These are phyloP conservation scores for Uropetala carovei DNA, from an alignment of 2,888 invertebrate species.

Conservation along the genomic window DNA sequence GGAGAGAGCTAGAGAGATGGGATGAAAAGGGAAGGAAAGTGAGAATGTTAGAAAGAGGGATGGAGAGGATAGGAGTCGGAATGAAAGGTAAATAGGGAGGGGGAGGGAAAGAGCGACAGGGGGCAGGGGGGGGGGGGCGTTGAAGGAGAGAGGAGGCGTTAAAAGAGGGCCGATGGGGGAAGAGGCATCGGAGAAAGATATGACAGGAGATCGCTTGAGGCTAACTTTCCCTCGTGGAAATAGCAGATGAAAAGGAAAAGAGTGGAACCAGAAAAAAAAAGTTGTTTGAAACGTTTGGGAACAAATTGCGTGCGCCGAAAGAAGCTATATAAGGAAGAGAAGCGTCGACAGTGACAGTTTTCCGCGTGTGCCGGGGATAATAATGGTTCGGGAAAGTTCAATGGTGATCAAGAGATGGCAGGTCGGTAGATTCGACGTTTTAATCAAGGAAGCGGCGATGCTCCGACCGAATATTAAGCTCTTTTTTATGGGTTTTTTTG, in stretches of 20 bases:
- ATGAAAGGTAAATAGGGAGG: too few species aligned
- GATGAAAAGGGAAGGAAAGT: too few species aligned
- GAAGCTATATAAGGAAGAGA: not conserved
- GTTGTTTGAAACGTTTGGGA: not conserved
- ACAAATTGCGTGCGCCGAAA: not conserved
- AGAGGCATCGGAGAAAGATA: too few species aligned
- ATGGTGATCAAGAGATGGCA: conserved; percentile 3
- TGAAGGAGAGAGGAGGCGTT: too few species aligned
- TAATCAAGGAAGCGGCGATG: conserved; percentile 23
- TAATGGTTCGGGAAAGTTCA: not conserved
- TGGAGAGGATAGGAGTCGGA: not conserved
- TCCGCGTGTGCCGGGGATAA: not conserved
- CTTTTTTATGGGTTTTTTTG: not conserved
- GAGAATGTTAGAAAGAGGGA: not conserved
- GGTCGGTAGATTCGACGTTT: not conserved
- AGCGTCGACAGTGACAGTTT: not conserved
- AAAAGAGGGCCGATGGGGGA: too few species aligned
- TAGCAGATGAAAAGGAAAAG: not conserved
- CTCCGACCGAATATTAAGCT: not conserved
- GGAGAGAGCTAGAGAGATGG: not conserved
- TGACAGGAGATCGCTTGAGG: not conserved
- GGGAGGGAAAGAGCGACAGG: too few species aligned
- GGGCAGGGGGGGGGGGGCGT: too few species aligned
- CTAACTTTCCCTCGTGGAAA: not conserved
- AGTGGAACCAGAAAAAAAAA: not conserved